Conservation (phyloP, 1,140 invertebrate genomes). For the Drosophila nasuta region DNA sequence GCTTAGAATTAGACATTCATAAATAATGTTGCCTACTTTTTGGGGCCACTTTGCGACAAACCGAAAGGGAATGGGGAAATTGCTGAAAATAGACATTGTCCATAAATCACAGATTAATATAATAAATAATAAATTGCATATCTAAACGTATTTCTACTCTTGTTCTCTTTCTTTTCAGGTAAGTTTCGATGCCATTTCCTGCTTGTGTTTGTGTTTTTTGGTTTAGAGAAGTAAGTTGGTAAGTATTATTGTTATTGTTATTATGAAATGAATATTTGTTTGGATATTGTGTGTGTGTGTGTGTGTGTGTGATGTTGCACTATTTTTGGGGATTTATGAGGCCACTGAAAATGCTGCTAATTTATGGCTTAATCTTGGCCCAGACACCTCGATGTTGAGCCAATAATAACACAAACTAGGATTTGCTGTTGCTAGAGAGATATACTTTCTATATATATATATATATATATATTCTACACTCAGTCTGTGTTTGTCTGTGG, state of each 20-base stretch:
- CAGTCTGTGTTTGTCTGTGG: slow-evolving; percentile 14
- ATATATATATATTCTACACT: slow-evolving; percentile 25
- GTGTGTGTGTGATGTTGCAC: slow-evolving; percentile 16
- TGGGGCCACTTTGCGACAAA: slow-evolving; percentile 1
- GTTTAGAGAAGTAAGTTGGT: neutral
- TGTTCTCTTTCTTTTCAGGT: slow-evolving; percentile 60
- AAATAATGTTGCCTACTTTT: slow-evolving; percentile 42
- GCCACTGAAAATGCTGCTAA: slow-evolving; percentile 76
- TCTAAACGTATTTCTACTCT: slow-evolving; percentile 39
- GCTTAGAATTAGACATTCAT: neutral
- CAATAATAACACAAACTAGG: slow-evolving; percentile 56
- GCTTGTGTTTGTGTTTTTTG: slow-evolving; percentile 18
- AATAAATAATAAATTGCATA: slow-evolving; percentile 24
- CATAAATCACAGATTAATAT: slow-evolving; percentile 38
- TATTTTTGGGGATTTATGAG: slow-evolving; percentile 59
- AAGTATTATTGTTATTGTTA: slow-evolving; percentile 27
- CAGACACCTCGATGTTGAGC: slow-evolving; percentile 66
- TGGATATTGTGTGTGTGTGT: neutral
- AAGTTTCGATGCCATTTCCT: slow-evolving; percentile 53
- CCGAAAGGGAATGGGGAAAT: neutral
- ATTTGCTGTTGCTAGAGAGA: neutral
- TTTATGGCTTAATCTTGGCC: slow-evolving; percentile 63
- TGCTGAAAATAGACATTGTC: neutral
- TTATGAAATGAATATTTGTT: slow-evolving; percentile 1
- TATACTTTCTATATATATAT: slow-evolving; percentile 56